A percentile compares a stretch with the other conserved stretches of the same genome.
Conservation (phyloP, 2,113 vertebrate species). For the Plecturocebus donacophilus region DNA sequence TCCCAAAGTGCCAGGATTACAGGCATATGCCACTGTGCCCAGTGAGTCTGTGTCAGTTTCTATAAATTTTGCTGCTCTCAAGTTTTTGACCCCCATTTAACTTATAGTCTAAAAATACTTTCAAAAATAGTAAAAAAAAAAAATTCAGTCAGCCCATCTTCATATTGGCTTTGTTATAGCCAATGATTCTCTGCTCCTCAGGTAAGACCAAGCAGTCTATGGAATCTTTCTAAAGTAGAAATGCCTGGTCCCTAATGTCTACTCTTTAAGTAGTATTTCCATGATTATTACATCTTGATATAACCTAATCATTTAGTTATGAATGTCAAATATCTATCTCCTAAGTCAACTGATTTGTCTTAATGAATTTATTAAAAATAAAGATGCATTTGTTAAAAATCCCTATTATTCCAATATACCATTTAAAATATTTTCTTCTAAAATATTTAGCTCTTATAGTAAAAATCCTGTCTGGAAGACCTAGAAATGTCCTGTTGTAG, state of each 20-base stretch:
- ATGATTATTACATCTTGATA: neutral
- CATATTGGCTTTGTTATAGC: neutral
- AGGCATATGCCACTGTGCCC: too few species aligned
- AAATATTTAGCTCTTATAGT: neutral
- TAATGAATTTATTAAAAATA: constrained; percentile 1
- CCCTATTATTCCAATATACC: neutral
- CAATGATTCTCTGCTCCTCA: neutral
- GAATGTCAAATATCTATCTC: neutral
- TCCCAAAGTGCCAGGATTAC: too few species aligned
- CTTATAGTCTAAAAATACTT: neutral
- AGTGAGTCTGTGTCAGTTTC: neutral
- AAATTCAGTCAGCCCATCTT: neutral
- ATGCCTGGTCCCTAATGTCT: neutral
- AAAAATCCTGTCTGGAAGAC: neutral
- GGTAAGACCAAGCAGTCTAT: neutral
- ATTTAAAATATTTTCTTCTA: neutral
- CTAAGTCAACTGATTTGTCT: neutral
- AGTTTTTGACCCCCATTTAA: neutral
- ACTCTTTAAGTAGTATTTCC: neutral
- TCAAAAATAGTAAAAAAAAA: neutral
- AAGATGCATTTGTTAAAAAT: neutral
- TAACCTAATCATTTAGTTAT: neutral
- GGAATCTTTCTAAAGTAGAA: neutral
- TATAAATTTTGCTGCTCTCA: neutral
- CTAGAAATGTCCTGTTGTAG: neutral